Evolutionary conservation across 2,888 invertebrate species (phyloP).

Genomic region (Hartigia nigra): DNA sequence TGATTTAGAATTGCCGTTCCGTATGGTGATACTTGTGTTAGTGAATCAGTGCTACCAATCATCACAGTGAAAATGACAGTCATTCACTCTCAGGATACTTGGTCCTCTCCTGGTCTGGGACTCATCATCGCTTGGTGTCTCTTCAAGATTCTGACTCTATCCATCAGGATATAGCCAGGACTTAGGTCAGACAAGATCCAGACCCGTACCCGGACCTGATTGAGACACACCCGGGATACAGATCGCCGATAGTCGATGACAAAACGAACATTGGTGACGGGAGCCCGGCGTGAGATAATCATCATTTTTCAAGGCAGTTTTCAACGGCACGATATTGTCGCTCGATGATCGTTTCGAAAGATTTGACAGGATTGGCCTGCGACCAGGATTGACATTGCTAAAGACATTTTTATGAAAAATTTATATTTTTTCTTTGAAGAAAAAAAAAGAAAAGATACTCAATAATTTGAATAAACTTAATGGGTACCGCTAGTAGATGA

Average conservation of each 20-base stretch:
- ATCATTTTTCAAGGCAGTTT: constrained; percentile 43
- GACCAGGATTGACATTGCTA: background rate
- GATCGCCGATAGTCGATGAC: constrained; percentile 46
- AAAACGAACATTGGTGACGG: constrained; percentile 40
- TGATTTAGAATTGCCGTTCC: background rate
- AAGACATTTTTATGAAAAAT: background rate
- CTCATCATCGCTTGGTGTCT: background rate
- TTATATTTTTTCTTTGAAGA: background rate
- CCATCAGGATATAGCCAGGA: background rate
- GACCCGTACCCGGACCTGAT: constrained; percentile 19
- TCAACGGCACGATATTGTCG: background rate
- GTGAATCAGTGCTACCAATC: constrained; percentile 46
- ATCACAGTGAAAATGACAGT: constrained; percentile 43
- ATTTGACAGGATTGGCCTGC: background rate
- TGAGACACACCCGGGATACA: constrained; percentile 43
- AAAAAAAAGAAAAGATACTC: no score
- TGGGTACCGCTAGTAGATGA: no score
- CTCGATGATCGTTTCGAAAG: background rate
- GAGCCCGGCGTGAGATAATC: constrained; percentile 37
- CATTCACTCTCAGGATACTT: constrained; percentile 17
- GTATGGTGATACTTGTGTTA: constrained; percentile 4
- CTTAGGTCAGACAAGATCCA: background rate
- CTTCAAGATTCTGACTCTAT: background rate
- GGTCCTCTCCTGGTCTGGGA: background rate
- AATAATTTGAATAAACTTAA: no score